Base-by-base conservation (phyloP, 2,113 vertebrate genomes). In the Tenebrosternarchus preto region DNA sequence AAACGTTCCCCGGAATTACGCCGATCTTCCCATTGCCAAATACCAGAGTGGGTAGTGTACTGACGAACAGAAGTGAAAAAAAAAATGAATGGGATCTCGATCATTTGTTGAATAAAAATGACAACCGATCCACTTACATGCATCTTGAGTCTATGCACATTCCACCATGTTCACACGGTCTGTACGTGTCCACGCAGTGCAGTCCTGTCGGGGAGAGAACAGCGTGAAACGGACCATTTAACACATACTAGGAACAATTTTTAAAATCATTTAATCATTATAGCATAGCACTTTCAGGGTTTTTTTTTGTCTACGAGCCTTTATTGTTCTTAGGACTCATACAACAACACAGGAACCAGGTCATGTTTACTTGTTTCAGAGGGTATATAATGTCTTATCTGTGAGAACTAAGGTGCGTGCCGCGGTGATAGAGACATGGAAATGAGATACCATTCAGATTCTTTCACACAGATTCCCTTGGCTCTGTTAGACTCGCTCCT, bases 131-230 rank as follows among this genome's bases (percentile, higher is more conserved):
- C 25, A 93, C 93, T 94, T 93, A 94, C 93, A 92, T 89, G 93
- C 93, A 94, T 85, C 83, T 73, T 72, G 92, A 92, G 76, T 93
- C 92, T 83, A 90, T 82, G 86, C 93, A 94, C 76, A 90, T 93
- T 83, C 91, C 93, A 88, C 91, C 93, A 85, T 94, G 93, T 85
- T 93, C 92, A 89, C 93, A 94, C 16, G 92, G 89, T 82, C 81
- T 91, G 83, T 89, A 63, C 87, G 89, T 88, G 88, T 93, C 92
- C 88, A 85, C 17, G 87, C 93, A 93, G 66, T 80, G 91, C 85
- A 88, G 87, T 81, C 91, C 93, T 94, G 92, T 76, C 78, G 81
- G 85, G 63, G 86, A 88, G 60, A 63, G 67, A 87, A 72, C 89
- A 68, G 83, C 39, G 73, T 19, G 67, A 83, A 87, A 84, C 85